Conservation (phyloP, 2,888 invertebrate genomes). For the Idaea biselata region DNA sequence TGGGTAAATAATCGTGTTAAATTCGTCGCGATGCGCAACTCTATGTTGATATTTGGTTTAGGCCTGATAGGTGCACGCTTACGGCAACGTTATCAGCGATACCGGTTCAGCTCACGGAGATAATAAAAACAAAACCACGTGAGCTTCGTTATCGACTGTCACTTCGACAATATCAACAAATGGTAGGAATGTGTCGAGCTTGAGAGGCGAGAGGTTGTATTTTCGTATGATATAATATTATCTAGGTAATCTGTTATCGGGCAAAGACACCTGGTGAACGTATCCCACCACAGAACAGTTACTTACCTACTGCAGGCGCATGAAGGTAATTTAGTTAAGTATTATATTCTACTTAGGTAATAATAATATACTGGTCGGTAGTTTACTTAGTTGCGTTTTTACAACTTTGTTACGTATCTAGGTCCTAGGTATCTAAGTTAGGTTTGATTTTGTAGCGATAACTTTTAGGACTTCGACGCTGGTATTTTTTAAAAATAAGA, state of each 20-base stretch:
- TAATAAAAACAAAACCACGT: conserved; percentile 78
- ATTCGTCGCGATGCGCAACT: conserved; percentile 11
- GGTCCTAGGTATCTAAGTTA: too few species aligned
- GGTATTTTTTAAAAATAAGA: too few species aligned
- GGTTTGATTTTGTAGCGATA: too few species aligned
- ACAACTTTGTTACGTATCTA: too few species aligned
- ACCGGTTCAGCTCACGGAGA: conserved; percentile 48
- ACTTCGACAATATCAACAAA: conserved; percentile 51
- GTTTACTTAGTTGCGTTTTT: too few species aligned
- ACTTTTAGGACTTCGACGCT: too few species aligned
- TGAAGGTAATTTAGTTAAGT: background rate
- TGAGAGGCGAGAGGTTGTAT: conserved; percentile 53
- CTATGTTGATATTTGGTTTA: conserved; percentile 16
- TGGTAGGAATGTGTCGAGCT: conserved; percentile 43
- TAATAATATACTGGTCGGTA: too few species aligned
- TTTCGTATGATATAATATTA: conserved; percentile 59
- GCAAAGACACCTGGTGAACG: conserved; percentile 55
- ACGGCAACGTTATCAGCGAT: conserved; percentile 53
- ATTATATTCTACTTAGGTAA: background rate
- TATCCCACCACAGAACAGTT: background rate
- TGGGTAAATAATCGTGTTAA: conserved; percentile 66
- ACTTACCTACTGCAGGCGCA: background rate
- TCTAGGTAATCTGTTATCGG: conserved; percentile 62
- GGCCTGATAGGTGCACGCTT: conserved; percentile 45
- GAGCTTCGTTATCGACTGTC: conserved; percentile 44